Conservation (phyloP, 2,797 vertebrate genomes). For the Eurystomus glaucurus region DNA sequence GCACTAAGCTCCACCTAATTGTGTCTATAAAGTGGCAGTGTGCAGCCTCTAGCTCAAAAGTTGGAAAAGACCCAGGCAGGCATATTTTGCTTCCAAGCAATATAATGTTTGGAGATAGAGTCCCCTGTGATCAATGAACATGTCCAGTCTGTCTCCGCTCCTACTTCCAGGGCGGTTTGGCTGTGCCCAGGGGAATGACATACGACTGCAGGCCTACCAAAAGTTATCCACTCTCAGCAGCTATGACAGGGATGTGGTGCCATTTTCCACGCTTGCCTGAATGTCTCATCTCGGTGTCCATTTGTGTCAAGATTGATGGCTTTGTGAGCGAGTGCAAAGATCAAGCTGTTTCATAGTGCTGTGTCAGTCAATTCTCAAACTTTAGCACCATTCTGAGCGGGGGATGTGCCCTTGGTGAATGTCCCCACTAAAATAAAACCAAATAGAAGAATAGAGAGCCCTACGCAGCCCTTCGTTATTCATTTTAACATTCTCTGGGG, state of each 20-base stretch:
- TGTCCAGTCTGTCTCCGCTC: background rate
- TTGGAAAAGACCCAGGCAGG: background rate
- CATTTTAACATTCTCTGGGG: background rate
- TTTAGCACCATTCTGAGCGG: background rate
- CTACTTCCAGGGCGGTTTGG: background rate
- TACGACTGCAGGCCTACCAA: background rate
- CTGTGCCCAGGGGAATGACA: background rate
- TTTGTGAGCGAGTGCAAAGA: constrained; percentile 32
- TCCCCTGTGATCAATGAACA: accelerated
- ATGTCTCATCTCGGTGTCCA: constrained; percentile 28
- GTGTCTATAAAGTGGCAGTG: background rate
- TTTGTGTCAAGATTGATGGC: constrained; percentile 57
- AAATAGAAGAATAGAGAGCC: background rate
- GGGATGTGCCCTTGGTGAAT: background rate
- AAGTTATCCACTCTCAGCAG: background rate
- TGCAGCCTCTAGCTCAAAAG: background rate
- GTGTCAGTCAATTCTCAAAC: constrained; percentile 44
- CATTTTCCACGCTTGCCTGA: constrained; percentile 69
- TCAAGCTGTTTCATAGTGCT: constrained; percentile 30
- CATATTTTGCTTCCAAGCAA: background rate
- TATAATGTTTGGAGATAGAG: background rate
- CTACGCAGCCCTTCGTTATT: background rate
- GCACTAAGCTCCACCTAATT: background rate
- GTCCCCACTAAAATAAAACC: background rate
- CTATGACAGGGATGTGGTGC: constrained; percentile 32